Conservation (phyloP, 2,113 vertebrate genomes). For the Cebus imitator region DNA sequence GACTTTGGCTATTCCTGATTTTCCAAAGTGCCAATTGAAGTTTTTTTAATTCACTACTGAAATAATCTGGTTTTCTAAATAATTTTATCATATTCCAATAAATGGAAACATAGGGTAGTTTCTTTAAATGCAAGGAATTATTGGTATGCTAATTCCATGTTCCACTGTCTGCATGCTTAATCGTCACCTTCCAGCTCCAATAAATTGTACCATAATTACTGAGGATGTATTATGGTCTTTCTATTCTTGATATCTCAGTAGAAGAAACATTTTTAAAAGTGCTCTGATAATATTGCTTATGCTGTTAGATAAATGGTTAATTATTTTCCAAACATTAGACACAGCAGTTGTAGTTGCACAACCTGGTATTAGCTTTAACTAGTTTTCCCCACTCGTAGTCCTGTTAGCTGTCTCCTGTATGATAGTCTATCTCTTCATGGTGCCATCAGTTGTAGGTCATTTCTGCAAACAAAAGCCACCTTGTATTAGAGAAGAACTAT, state of each 20-base stretch:
- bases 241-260: not conserved
- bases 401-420: not conserved
- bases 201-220: not conserved
- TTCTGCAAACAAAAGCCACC: not conserved
- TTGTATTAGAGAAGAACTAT: not conserved
- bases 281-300: not conserved
- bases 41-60: not conserved
- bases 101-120: not conserved
- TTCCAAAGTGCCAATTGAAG: not conserved
- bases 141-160: not conserved
- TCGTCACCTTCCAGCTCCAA: not conserved
- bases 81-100: not conserved
- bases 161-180: not conserved
- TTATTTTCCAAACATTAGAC: not conserved
- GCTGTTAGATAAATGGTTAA: not conserved
- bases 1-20: not conserved
- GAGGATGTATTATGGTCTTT: not conserved
- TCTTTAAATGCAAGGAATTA: not conserved
- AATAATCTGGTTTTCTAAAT: slow-evolving; percentile 5
- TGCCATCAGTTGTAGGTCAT: not conserved
- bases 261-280: not conserved
- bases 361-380: not conserved
- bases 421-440: not conserved
- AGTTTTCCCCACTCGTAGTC: not conserved
- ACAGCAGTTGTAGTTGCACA: not conserved